Base-by-base conservation (phyloP, 2,888 invertebrate genomes). In the Hyles lineata region DNA sequence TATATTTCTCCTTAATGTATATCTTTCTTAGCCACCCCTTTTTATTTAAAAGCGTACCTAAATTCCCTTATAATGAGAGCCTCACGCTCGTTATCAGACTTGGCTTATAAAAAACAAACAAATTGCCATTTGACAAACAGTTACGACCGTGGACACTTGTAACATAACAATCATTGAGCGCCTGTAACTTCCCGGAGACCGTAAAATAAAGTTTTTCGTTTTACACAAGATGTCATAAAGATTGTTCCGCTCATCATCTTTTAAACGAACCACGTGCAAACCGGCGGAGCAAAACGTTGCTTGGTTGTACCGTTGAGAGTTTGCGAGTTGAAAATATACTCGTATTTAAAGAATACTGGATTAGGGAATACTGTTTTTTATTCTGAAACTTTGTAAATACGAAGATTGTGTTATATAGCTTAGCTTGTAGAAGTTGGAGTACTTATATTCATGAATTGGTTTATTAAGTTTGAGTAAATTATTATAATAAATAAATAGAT, bases 121-220 rank as follows among this genome's bases (percentile, higher is more conserved):
- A 50, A 21, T 43, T 23, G 43, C 9, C 35, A 43, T 5, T 43
- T 19, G 67, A 23, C 50, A 21, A 50, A 17, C 67, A 7, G 43
- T 67, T 50, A 67, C n/a, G 43, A 5, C 63, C 32, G 32, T 35
- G 62, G 21, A n/a, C 21, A 19, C 35, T 63, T 63, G 35, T 35
- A 43, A 43, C 35, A 21, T 17, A 43, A 21, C 17, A 23, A n/a
- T 17, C 17, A 23, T 67, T 50, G 15, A 23, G 7, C 17, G 67
- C 15, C 67, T 50, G 23, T 23, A 17, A 50, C 43, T 67, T 67
- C 67, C 23, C 19, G 23, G 67, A 67, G 67, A 23, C 23, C 50
- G 50, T 67, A 67, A 67, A 15, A 67, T 67, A 67, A 67, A 67
- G 25, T 35, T n/a, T 9, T n/a, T 19, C 32, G 62, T 62, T 62